Evolutionary conservation across 2,888 invertebrate species (phyloP).

Genomic region (Dolichopus griseipennis): DNA sequence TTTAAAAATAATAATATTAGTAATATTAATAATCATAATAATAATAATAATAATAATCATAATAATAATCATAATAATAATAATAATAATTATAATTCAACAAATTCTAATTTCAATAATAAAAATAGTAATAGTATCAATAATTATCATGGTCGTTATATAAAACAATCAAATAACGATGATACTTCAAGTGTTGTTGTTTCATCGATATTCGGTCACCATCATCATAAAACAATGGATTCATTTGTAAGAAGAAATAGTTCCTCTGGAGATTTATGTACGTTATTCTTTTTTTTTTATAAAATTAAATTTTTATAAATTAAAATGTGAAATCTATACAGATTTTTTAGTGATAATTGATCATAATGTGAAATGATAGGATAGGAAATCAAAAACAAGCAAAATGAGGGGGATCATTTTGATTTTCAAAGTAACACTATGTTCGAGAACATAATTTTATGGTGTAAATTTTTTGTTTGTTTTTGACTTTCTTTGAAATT

Average conservation of each 20-base stretch:
- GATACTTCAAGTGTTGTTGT: constrained; percentile 19
- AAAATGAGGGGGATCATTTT: no score
- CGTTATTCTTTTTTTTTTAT: no score
- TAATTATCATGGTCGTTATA: constrained; percentile 18
- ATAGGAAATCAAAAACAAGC: no score
- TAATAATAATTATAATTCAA: constrained; percentile 14
- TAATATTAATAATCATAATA: background rate
- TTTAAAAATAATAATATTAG: constrained; percentile 12
- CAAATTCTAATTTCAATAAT: no score
- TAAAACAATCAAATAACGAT: constrained; percentile 18
- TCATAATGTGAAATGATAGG: no score
- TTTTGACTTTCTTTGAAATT: no score
- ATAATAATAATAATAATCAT: constrained; percentile 9
- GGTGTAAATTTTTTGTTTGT: no score
- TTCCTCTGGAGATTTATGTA: constrained; percentile 61
- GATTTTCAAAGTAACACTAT: no score
- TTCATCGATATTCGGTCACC: constrained; percentile 21
- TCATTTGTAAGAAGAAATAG: constrained; percentile 60
- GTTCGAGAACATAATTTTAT: no score
- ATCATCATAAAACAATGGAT: constrained; percentile 53
- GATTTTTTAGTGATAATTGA: no score
- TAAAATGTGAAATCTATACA: no score
- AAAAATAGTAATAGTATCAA: constrained; percentile 10
- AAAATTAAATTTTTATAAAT: no score
- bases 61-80: constrained; percentile 13